Evolutionary conservation across 2,113 vertebrate species (phyloP).

Genomic region (Aptenodytes patagonicus): DNA sequence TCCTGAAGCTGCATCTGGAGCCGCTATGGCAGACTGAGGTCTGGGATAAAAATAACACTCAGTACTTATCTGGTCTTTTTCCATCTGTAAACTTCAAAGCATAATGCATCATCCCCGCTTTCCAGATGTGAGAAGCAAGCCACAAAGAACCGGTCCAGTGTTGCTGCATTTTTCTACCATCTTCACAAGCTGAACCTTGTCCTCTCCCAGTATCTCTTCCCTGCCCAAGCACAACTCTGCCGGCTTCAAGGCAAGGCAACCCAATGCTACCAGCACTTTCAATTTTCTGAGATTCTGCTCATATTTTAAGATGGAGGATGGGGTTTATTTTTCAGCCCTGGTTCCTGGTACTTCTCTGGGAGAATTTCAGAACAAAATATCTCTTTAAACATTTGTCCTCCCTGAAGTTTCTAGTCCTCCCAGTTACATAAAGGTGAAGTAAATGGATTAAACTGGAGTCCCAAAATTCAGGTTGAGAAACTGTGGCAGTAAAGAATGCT

Average conservation of each 20-base stretch:
- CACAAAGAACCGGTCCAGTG: background rate
- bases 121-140: constrained; percentile 9
- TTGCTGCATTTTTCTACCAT: background rate
- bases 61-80: background rate
- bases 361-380: background rate
- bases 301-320: background rate
- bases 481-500: background rate
- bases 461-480: background rate
- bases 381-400: background rate
- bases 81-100: constrained; percentile 7
- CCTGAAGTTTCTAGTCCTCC: background rate
- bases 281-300: background rate
- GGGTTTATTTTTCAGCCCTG: background rate
- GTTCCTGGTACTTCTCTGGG: background rate
- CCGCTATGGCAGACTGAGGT: background rate
- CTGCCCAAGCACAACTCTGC: background rate
- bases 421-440: background rate
- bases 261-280: background rate
- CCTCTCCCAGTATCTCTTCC: background rate
- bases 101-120: background rate
- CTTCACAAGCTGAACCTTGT: background rate
- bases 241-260: background rate
- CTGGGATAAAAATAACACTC: constrained; percentile 22
- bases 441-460: background rate
- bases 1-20: constrained; percentile 30